phyloP scores from a whole-genome alignment of 2,113 vertebrate species.

The Dermatemys mawii region DNA sequence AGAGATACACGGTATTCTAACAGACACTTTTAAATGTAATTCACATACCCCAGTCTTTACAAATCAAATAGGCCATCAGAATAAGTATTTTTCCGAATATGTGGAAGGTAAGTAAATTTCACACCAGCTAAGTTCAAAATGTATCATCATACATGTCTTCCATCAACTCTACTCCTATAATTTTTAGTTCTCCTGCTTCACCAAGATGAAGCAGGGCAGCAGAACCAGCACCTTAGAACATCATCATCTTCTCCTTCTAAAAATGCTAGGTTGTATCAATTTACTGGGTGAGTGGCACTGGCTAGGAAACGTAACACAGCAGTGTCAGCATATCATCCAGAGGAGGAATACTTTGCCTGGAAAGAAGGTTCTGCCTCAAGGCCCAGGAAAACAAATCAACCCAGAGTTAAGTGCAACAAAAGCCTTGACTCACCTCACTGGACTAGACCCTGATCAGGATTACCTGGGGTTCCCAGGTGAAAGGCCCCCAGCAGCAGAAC shows the following conservation, averaged over 20 bases:
- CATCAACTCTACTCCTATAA: not conserved
- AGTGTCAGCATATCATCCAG: not conserved
- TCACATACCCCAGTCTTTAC: conserved; percentile 23
- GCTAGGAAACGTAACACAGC: not conserved
- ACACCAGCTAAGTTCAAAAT: not conserved
- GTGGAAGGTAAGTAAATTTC: conserved; percentile 19
- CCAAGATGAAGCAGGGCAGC: conserved; percentile 17
- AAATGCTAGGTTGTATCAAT: not conserved
- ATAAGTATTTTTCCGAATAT: conserved; percentile 29
- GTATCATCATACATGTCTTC: not conserved
- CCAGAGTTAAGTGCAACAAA: not conserved
- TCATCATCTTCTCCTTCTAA: conserved; percentile 12
- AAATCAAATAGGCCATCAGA: conserved; percentile 49
- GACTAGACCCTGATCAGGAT: not conserved
- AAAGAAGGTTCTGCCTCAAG: not conserved
- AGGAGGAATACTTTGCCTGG: not conserved
- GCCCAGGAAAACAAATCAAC: not conserved
- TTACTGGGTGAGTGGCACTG: not conserved
- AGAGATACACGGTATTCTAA: not conserved
- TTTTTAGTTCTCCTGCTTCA: conserved; percentile 30
- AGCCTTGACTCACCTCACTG: not conserved
- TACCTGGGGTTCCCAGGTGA: not conserved
- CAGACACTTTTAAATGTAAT: not conserved
- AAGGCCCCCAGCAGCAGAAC: not conserved
- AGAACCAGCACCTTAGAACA: conserved; percentile 22